Conservation (phyloP, 2,113 vertebrate genomes). For the Chamaetylas fuelleborni region DNA sequence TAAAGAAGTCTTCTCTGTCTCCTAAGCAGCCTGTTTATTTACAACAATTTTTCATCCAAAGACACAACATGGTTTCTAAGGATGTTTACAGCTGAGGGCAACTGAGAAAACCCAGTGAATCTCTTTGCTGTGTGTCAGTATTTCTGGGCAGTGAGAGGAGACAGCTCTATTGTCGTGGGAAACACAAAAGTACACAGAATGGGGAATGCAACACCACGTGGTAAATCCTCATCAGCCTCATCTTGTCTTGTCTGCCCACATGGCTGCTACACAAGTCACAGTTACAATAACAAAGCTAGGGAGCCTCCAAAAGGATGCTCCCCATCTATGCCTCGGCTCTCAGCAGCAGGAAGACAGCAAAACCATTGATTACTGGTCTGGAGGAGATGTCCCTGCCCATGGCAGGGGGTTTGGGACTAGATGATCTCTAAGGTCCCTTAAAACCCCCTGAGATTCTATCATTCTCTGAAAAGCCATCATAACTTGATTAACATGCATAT, state of each 20-base stretch:
- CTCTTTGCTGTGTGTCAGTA: background rate
- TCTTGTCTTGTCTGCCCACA: background rate
- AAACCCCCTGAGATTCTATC: background rate
- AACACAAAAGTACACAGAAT: background rate
- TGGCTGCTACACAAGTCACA: background rate
- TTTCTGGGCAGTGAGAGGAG: background rate
- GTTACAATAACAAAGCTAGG: background rate
- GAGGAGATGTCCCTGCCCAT: background rate
- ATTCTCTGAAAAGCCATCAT: background rate
- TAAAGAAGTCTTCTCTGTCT: conserved; percentile 20
- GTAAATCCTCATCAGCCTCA: background rate
- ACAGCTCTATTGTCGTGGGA: background rate
- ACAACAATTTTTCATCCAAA: conserved; percentile 34
- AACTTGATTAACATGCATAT: background rate
- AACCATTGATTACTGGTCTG: background rate
- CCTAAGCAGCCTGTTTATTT: conserved; percentile 43
- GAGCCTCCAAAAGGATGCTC: background rate
- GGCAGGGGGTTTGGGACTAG: background rate
- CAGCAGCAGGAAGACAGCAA: background rate
- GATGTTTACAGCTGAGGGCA: conserved; percentile 9
- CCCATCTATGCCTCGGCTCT: background rate
- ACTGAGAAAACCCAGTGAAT: conserved; percentile 15
- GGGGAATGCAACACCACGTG: background rate
- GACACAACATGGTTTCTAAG: conserved; percentile 18
- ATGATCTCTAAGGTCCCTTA: too few species aligned